Conservation (phyloP, 2,113 vertebrate genomes). For the Osmerus eperlanus region DNA sequence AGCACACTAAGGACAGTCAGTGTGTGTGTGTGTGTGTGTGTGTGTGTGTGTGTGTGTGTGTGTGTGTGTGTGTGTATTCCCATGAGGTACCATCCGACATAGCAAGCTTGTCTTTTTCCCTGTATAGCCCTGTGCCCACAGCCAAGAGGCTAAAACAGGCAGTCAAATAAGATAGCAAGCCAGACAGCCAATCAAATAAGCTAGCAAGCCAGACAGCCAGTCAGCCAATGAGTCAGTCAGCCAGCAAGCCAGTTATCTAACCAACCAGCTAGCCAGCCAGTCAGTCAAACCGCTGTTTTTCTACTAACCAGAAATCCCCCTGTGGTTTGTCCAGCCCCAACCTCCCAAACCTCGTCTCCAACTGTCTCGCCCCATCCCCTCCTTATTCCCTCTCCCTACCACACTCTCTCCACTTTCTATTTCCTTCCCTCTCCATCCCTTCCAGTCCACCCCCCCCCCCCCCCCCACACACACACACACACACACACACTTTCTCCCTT, state of each 20-base stretch:
- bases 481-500: conserved; percentile 5
- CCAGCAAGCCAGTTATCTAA: no score
- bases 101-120: conserved; percentile 22
- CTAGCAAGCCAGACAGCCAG: background rate
- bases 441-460: background rate
- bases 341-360: conserved; percentile 20
- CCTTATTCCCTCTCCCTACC: background rate
- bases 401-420: background rate
- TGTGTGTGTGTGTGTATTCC: conserved; percentile 13
- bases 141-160: background rate
- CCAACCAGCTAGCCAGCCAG: no score
- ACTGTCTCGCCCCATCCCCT: conserved; percentile 1
- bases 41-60: conserved; percentile 11
- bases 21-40: background rate
- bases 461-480: background rate
- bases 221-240: no score
- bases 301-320: conserved; percentile 55
- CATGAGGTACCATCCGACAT: conserved; percentile 11
- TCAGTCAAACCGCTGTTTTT: conserved; percentile 23
- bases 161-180: conserved; percentile 2
- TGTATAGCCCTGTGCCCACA: conserved; percentile 20
- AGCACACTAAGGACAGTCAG: conserved; percentile 45
- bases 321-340: conserved; percentile 45
- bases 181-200: background rate
- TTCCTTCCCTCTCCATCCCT: background rate